A percentile compares a stretch with the other conserved stretches of the same genome.
Evolutionary conservation across 2,888 invertebrate species (phyloP).

Genomic region (Operophtera brumata): DNA sequence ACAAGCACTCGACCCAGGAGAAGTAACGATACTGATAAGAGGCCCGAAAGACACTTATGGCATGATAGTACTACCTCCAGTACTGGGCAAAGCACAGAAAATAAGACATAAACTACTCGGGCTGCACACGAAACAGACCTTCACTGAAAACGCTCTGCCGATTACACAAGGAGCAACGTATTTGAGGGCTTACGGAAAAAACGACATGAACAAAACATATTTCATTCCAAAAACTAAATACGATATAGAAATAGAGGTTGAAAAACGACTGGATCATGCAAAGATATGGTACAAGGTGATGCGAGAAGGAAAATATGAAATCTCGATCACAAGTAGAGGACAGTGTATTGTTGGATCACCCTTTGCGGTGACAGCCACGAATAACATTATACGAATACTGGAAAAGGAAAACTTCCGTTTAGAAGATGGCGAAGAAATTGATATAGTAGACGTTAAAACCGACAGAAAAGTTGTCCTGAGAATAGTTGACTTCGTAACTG

Average conservation of each 20-base stretch:
- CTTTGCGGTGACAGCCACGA: constrained; percentile 71
- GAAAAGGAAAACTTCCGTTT: constrained; percentile 65
- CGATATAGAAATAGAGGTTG: constrained; percentile 76
- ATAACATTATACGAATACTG: constrained; percentile 58
- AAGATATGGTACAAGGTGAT: constrained; percentile 76
- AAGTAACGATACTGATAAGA: constrained; percentile 71
- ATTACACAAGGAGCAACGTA: constrained; percentile 71
- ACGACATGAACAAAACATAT: constrained; percentile 72
- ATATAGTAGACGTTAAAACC: constrained; percentile 67
- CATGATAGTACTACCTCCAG: constrained; percentile 64
- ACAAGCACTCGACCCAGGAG: constrained; percentile 70
- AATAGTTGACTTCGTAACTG: constrained; percentile 79
- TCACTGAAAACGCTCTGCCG: constrained; percentile 66
- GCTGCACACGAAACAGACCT: constrained; percentile 58
- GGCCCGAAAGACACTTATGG: constrained; percentile 75
- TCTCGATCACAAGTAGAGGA: constrained; percentile 79
- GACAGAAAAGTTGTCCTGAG: constrained; percentile 74
- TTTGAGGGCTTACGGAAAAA: constrained; percentile 68
- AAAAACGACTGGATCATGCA: constrained; percentile 68
- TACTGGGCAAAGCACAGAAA: constrained; percentile 71
- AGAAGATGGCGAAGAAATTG: constrained; percentile 75
- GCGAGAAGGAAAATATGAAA: constrained; percentile 78
- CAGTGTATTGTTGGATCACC: constrained; percentile 82
- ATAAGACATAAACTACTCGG: constrained; percentile 71
- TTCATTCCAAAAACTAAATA: constrained; percentile 72